Percentiles rank a stretch among this genome's conserved stretches.
These are phyloP conservation scores for Tretioscincus oriximinensis DNA, from an alignment of 2,113 vertebrate species.

Conservation along the genomic window DNA sequence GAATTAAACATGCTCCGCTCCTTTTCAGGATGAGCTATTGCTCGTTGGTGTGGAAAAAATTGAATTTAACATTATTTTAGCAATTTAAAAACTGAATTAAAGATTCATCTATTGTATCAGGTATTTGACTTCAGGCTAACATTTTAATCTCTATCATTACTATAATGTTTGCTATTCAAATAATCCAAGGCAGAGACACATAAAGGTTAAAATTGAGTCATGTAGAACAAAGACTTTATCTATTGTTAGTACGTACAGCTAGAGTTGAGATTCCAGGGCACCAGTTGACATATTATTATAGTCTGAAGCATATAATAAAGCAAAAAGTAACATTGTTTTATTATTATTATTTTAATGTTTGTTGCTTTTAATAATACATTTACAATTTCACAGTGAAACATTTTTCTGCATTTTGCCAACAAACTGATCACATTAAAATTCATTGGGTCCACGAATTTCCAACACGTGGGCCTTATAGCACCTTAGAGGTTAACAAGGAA, in stretches of 20 bases:
- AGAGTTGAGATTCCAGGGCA: constrained; percentile 25
- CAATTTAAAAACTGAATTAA: constrained; percentile 65
- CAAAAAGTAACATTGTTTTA: no score
- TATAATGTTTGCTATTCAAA: constrained; percentile 49
- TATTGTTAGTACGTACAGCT: constrained; percentile 27
- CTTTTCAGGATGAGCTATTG: constrained; percentile 54
- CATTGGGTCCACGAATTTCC: not conserved
- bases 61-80: constrained; percentile 57
- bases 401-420: not conserved
- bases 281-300: constrained; percentile 27
- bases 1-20: constrained; percentile 64
- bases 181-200: constrained; percentile 22
- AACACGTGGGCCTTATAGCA: no score
- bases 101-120: constrained; percentile 54
- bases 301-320: not conserved
- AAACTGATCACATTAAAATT: not conserved
- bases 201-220: constrained; percentile 43
- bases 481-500: no score
- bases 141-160: constrained; percentile 52
- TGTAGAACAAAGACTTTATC: constrained; percentile 32
- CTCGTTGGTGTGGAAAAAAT: constrained; percentile 53
- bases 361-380: not conserved
- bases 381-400: not conserved
- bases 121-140: constrained; percentile 60
- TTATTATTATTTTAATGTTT: no score